Percentiles rank a stretch among this genome's conserved stretches.
Conservation (phyloP, 2,797 vertebrate genomes). For the Anas bernieri region DNA sequence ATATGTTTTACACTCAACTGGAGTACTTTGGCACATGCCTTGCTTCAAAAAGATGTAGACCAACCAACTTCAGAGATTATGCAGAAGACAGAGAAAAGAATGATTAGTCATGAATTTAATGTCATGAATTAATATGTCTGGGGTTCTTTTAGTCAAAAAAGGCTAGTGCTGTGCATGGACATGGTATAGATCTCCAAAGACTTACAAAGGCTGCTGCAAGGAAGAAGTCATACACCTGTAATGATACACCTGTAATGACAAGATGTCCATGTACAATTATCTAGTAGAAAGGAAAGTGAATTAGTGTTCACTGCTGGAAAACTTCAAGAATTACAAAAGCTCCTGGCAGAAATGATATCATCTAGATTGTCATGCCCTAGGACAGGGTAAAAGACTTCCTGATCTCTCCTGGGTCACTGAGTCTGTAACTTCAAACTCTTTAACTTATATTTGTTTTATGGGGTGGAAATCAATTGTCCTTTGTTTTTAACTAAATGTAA, state of each 20-base stretch:
- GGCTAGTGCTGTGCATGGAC: neutral
- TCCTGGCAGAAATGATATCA: neutral
- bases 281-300: neutral
- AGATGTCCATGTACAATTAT: neutral
- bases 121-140: neutral
- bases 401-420: neutral
- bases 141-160: neutral
- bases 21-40: accelerated
- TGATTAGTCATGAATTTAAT: neutral
- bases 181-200: neutral
- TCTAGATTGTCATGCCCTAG: neutral
- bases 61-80: neutral
- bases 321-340: neutral
- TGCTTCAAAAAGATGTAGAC: neutral
- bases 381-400: neutral
- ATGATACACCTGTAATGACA: neutral
- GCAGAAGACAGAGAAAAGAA: neutral
- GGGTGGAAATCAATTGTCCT: neutral
- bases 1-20: neutral
- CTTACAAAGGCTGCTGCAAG: neutral
- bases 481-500: neutral
- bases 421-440: neutral
- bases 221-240: neutral
- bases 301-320: neutral
- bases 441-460: neutral